Evolutionary conservation across 2,797 vertebrate species (phyloP).

Genomic region (Aselliscus stoliczkanus): DNA sequence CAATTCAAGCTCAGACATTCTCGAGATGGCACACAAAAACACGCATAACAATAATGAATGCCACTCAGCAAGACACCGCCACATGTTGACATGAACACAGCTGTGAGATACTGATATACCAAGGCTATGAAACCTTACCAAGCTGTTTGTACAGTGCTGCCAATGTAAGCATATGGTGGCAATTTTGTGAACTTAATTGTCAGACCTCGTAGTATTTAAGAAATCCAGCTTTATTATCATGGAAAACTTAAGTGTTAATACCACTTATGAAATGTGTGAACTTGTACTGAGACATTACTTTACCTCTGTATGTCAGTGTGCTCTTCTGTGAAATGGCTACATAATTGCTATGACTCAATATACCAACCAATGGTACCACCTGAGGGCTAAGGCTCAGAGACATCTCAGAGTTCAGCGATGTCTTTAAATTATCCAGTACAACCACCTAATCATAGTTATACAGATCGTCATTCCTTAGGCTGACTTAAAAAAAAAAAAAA

Average conservation of each 20-base stretch:
- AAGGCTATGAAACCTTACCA: no score
- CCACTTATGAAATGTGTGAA: not conserved
- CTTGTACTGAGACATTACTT: not conserved
- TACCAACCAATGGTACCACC: not conserved
- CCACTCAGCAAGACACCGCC: no score
- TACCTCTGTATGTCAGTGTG: not conserved
- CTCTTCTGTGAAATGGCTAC: not conserved
- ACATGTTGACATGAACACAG: no score
- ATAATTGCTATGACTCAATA: not conserved
- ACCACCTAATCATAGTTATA: not conserved
- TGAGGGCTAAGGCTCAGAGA: not conserved
- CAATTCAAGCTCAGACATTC: no score
- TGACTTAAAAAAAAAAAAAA: not conserved
- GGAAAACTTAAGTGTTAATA: not conserved
- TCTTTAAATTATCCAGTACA: not conserved
- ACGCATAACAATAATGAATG: no score
- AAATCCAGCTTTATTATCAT: not conserved
- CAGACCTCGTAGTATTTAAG: not conserved
- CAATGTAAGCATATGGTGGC: no score
- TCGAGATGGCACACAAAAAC: no score
- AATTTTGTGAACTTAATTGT: no score
- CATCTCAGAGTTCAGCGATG: not conserved
- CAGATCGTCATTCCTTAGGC: not conserved
- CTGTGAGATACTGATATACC: no score
- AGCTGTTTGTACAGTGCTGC: no score